Evolutionary conservation across 2,888 invertebrate species (phyloP).

Genomic region (Euplexia lucipara): DNA sequence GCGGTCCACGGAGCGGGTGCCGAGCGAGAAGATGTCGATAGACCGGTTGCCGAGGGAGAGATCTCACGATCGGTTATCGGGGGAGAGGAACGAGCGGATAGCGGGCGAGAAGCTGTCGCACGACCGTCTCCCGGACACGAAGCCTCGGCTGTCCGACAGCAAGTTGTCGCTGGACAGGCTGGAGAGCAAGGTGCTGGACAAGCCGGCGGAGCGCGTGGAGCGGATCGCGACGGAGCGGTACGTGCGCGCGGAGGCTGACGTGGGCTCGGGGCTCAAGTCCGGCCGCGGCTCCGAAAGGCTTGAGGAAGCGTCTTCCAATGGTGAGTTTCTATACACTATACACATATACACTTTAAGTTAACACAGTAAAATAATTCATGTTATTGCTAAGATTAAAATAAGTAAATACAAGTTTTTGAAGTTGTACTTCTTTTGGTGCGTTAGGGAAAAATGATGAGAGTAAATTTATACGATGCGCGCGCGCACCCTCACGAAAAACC

Average conservation of each 20-base stretch:
- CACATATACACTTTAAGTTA: too few relatives aligned
- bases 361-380: too few relatives aligned
- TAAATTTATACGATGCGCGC: too few relatives aligned
- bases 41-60: slow-evolving; percentile 73
- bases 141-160: slow-evolving; percentile 73
- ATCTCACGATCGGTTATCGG: slow-evolving; percentile 70
- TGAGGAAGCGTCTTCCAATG: slow-evolving; percentile 80
- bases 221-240: slow-evolving; percentile 71
- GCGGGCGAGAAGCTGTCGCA: slow-evolving; percentile 57
- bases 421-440: too few relatives aligned
- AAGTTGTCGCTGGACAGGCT: slow-evolving; percentile 71
- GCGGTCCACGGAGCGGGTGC: slow-evolving; percentile 64
- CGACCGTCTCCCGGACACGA: slow-evolving; percentile 61
- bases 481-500: too few relatives aligned
- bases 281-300: slow-evolving; percentile 80
- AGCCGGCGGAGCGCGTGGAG: slow-evolving; percentile 66
- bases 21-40: slow-evolving; percentile 67
- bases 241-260: slow-evolving; percentile 85
- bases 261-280: slow-evolving; percentile 81
- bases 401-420: too few relatives aligned
- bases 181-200: slow-evolving; percentile 70
- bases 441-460: too few relatives aligned
- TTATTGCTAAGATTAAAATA: too few relatives aligned
- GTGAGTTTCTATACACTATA: slow-evolving; percentile 60
- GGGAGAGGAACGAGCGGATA: slow-evolving; percentile 59